Evolutionary conservation across 2,888 invertebrate species (phyloP), one percentile per base, ranked within the genome.

Genomic region (Cheilosia urbana): DNA sequence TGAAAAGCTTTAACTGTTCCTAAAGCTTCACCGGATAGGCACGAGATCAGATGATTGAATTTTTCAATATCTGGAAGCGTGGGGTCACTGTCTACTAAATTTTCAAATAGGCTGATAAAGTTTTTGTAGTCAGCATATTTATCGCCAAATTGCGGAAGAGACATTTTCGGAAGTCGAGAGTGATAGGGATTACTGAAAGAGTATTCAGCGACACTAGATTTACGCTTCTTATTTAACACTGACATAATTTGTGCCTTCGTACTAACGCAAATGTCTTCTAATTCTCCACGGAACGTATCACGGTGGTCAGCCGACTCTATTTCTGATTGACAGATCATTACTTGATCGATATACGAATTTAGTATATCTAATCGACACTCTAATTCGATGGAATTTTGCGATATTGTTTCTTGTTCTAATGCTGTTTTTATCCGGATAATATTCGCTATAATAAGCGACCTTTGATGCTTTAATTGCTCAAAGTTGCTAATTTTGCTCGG

Each of bases 1-100:
- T 87, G 80, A 63, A 87, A 1, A 7, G 80, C 83, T n/a, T 78
- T 80, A 2, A 87, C 83, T 21, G 80, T 87, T 21, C 79, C 79
- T 4, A 87, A 57, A 4, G 80, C 87, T 68, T 85, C 87, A 58
- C 63, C 85, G 9, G 83, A 78, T 4, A 88, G 47, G 27, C 83
- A 88, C 9, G 84, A 85, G 21, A 87, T 72, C 49, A 79, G 30
- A 57, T 72, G 65, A 65, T 72, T 71, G 37, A 71, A 47, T 83
- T 24, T 24, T 24, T 24, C 80, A 68, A 87, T 82, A 24, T 83
- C 78, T 27, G 77, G 58, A 5, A 87, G 34, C 11, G 55, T 66
- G 0, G 49, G 42, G 24, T 55, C 65, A 27, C 37, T 47, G 40
- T 53, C 30, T 3, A 62, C 53, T 17, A 72, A 62, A 40, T 11